Base-by-base conservation (phyloP, 2,797 vertebrate species). In the Pangasius djambal region DNA sequence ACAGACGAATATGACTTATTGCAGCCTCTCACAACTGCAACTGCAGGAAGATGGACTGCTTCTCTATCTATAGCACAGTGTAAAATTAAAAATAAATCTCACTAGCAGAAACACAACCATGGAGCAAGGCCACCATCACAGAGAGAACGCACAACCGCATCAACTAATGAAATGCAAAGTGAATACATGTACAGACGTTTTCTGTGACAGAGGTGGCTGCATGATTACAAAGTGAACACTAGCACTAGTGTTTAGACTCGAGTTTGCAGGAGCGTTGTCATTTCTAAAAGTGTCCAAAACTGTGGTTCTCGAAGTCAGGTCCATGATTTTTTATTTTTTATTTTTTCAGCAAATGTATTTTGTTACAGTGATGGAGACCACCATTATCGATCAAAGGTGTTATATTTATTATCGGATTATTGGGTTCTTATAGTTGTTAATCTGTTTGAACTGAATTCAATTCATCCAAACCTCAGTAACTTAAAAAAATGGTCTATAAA, bases 1-100 rank as follows among this genome's bases (percentile, higher is more conserved):
- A 90, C 79, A 86, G 86, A 90, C 92, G 90, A 93, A 92, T 86
- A 93, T 89, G 89, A 93, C 88, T 93, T 86, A 92, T 92, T 93
- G 93, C 92, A 93, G 50, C 63, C 91, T 89, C 79, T 28, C 44
- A 77, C 2, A 89, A 63, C 34, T 67, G 83, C 55, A 85, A 77
- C 79, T 86, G 86, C 44, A 87, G 88, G 16, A 13, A 86, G 79
- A 84, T 10, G 34, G 48, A 48, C 40, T 31, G 84, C 48, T 59
- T 75, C 57, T 67, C 88, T 88, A 90, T 87, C 86, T 86, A 88
- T 87, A 92, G 84, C 70, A 87, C 74, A 34, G 69, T 50, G 84
- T 89, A 83, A 92, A 92, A 89, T 65, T 20, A 50, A 13, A 50
- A 52, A 81, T 87, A 81, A 67, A 81, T 48, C 40, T 31, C 48